phyloP scores from a whole-genome alignment of 2,113 vertebrate species.

The Progne subis region DNA sequence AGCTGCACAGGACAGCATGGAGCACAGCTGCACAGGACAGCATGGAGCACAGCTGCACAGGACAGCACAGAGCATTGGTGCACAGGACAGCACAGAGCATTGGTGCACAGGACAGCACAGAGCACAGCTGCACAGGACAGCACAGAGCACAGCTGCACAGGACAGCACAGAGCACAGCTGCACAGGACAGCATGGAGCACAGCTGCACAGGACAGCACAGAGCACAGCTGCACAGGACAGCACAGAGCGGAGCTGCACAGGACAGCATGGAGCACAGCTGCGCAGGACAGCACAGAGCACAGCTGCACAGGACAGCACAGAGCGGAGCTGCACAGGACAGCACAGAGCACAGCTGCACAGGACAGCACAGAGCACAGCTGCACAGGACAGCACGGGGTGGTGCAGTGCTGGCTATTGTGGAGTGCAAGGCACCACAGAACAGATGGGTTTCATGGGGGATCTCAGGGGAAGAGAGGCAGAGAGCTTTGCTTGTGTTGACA shows the following conservation, averaged over 20 bases:
- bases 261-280: neutral
- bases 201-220: too few relatives aligned
- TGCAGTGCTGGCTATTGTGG: neutral
- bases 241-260: neutral
- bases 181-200: neutral
- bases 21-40: neutral
- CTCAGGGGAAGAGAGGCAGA: neutral
- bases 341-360: too few relatives aligned
- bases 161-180: neutral
- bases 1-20: too few relatives aligned
- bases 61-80: neutral
- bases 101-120: neutral
- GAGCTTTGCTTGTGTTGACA: neutral
- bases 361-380: neutral
- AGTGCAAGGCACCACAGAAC: neutral
- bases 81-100: neutral
- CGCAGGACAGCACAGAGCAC: neutral
- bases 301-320: too few relatives aligned
- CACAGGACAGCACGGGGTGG: neutral
- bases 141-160: too few relatives aligned
- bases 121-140: too few relatives aligned
- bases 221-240: too few relatives aligned
- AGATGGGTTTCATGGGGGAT: slow-evolving; percentile 2
- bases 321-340: neutral
- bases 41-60: too few relatives aligned